Evolutionary conservation across 2,797 vertebrate genomes (phyloP).

Genomic region (Poecilia picta): DNA sequence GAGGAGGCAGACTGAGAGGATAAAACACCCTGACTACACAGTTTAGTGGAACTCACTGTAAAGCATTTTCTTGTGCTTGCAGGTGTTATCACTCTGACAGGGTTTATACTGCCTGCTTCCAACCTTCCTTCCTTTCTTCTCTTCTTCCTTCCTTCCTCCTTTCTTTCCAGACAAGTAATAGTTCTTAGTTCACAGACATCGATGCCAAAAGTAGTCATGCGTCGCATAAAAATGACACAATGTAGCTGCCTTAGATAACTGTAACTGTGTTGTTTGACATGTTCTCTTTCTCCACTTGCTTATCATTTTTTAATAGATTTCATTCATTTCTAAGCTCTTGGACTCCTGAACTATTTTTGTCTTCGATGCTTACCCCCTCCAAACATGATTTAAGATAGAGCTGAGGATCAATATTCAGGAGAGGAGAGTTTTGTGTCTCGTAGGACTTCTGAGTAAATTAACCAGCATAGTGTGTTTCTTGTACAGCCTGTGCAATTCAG

Average conservation of each 20-base stretch:
- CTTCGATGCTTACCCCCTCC: neutral
- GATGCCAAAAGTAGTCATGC: neutral
- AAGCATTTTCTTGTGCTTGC: neutral
- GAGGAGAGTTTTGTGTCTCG: neutral
- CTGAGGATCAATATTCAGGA: neutral
- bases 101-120: neutral
- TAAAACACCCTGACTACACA: neutral
- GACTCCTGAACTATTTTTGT: neutral
- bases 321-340: neutral
- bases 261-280: neutral
- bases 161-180: neutral
- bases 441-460: neutral
- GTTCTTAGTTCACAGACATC: neutral
- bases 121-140: neutral
- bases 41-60: neutral
- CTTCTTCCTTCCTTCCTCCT: neutral
- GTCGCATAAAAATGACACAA: neutral
- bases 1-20: neutral
- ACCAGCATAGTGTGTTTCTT: neutral
- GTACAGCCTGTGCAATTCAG: neutral
- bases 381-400: neutral
- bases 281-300: neutral
- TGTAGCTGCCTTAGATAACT: neutral
- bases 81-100: neutral
- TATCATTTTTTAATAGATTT: neutral